Conservation (phyloP, 37 sponge, comb jelly and placozoan species). For the Chondrosia reniformis region DNA sequence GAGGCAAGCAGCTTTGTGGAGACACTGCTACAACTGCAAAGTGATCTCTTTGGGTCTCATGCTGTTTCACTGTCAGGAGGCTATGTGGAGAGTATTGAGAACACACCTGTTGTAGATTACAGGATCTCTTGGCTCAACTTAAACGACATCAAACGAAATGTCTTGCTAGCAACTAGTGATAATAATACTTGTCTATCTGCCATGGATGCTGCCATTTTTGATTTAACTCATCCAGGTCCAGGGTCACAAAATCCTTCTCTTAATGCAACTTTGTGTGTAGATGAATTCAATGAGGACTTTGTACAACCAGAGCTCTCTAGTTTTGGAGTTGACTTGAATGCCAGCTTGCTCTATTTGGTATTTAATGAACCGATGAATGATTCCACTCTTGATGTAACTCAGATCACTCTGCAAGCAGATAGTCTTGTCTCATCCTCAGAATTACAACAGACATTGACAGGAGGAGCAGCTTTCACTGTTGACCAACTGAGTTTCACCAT, state of each 20-base stretch:
- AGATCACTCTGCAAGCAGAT: constrained; percentile 52
- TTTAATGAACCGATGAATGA: constrained; percentile 89
- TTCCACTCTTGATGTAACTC: constrained; percentile 51
- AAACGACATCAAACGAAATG: constrained; percentile 51
- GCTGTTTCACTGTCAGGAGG: constrained; percentile 27
- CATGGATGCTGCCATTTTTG: constrained; percentile 13
- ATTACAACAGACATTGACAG: constrained; percentile 62
- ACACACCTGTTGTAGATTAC: constrained; percentile 56
- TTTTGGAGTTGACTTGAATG: constrained; percentile 67
- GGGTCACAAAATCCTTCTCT: not conserved
- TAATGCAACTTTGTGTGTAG: constrained; percentile 21
- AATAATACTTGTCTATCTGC: constrained; percentile 75
- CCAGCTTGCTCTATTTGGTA: constrained; percentile 36
- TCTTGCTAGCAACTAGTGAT: constrained; percentile 43
- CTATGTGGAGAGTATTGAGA: constrained; percentile 3
- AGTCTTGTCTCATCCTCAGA: not conserved
- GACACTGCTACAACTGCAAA: constrained; percentile 33
- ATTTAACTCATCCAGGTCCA: constrained; percentile 28
- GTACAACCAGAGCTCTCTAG: constrained; percentile 46
- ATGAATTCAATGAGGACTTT: constrained; percentile 41
- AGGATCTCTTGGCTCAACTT: constrained; percentile 39
- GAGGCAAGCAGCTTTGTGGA: constrained; percentile 30
- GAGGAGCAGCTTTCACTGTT: constrained; percentile 43
- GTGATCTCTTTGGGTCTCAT: constrained; percentile 8
- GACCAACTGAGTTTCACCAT: constrained; percentile 50